Base-by-base conservation (phyloP, 2,888 invertebrate genomes). In the Panzeria rudis region DNA sequence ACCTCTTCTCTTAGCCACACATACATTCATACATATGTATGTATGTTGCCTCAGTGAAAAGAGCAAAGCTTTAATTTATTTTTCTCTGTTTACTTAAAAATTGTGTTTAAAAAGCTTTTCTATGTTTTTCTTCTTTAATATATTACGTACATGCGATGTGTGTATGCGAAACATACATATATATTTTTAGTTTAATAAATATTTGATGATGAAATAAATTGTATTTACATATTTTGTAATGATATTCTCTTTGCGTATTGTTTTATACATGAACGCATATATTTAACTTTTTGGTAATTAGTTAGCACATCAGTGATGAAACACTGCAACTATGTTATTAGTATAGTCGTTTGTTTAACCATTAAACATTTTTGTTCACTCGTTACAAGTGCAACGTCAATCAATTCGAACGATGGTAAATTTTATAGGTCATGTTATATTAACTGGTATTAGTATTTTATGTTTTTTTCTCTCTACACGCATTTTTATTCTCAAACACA, bases 391-490 rank as follows among this genome's bases (percentile, higher is more conserved):
- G 62, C 72, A 80, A 69, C 80, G 66, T 73, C 56, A 77, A 62
- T 80, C 23, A 77, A 38, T 61, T 23, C 59, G 47, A 77, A 47
- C 35, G 25, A 64, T 72, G 61, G 20, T 66, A 66, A 32, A 35
- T 44, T 80, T 83, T 77, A 75, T 86, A 73, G 82, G 82, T 82
- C 86, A 79, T 62, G 73, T 73, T 56, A 44, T 32, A 72, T 50
- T 66, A 41, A 47, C 11, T 54, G 20, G 20, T 47, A 25, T 15
- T 50, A 5, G 9, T 62, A 35, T 13, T 44, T 9, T 8, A 15
- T 11, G n/a, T n/a, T 52, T 8, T 1, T 35, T 54, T 59, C 29
- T 35, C 17, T 64, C 25, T 44, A 17, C 29, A n/a, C 44, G 9
- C 35, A 9, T 32, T 41, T 0, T 29, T n/a, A 41, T 7, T 38